phyloP scores from a whole-genome alignment of 2,113 vertebrate species.

The Poeciliopsis turrubarensis region DNA sequence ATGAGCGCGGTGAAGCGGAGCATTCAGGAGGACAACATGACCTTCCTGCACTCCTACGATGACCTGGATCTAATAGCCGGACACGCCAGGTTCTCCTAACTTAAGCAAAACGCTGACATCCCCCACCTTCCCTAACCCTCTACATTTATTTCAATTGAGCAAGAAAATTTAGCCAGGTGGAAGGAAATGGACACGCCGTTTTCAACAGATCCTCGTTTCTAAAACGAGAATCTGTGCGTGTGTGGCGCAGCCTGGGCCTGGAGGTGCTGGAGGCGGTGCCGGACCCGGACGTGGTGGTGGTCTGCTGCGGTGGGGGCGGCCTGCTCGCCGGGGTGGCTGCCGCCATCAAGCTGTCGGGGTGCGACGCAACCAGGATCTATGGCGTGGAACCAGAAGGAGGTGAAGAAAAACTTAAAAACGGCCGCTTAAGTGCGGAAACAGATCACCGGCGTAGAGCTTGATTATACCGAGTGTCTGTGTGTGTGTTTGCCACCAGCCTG shows the following conservation, averaged over 20 bases:
- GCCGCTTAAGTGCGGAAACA: conserved; percentile 31
- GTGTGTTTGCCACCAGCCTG: conserved; percentile 69
- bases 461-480: not conserved
- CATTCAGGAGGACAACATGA: conserved; percentile 76
- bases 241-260: conserved; percentile 69
- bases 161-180: not conserved
- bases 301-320: conserved; percentile 81
- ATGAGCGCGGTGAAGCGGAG: conserved; percentile 76
- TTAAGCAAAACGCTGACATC: not conserved
- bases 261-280: conserved; percentile 77
- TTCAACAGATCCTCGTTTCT: not conserved
- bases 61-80: conserved; percentile 80
- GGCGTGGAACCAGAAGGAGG: conserved; percentile 83
- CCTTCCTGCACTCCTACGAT: conserved; percentile 78
- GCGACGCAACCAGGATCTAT: conserved; percentile 74
- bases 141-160: not conserved
- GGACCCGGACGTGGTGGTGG: conserved; percentile 78
- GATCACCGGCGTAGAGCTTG: not conserved
- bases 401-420: conserved; percentile 23
- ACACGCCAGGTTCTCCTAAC: conserved; percentile 73
- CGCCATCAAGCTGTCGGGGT: conserved; percentile 78
- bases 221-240: not conserved
- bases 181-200: not conserved
- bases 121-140: not conserved
- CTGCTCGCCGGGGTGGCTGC: conserved; percentile 79